phyloP scores from a whole-genome alignment of 2,888 invertebrate genomes.

The Rapana venosa region DNA sequence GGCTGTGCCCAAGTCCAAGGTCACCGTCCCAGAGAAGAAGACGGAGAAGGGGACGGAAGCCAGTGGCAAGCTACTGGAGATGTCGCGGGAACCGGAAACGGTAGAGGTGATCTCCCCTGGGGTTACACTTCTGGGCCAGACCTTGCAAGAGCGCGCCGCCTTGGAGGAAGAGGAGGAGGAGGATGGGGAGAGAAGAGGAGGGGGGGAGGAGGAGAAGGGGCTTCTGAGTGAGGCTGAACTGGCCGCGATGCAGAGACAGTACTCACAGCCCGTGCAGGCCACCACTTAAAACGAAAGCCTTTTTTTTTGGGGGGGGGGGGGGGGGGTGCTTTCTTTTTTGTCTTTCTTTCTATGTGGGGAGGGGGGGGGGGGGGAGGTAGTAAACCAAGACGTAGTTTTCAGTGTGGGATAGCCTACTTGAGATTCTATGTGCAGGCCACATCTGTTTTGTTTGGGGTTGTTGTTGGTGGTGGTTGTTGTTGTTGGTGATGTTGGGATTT shows the following conservation, averaged over 20 bases:
- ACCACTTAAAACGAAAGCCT: not conserved
- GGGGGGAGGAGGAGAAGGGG: not conserved
- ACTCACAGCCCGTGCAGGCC: constrained; percentile 41
- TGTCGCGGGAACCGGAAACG: constrained; percentile 20
- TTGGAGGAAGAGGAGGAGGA: not conserved
- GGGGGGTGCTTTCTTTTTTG: too few species aligned
- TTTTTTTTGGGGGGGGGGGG: too few species aligned
- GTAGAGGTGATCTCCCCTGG: not conserved
- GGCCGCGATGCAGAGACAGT: constrained; percentile 30
- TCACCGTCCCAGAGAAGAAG: constrained; percentile 28
- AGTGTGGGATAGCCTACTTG: too few species aligned
- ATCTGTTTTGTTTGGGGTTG: too few species aligned
- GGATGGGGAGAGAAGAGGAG: not conserved
- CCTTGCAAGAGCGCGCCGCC: constrained; percentile 4
- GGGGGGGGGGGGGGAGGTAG: too few species aligned
- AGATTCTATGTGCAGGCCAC: too few species aligned
- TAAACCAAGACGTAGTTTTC: too few species aligned
- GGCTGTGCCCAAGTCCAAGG: constrained; percentile 35
- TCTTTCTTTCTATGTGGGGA: too few species aligned
- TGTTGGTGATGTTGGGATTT: too few species aligned
- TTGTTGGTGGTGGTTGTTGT: too few species aligned
- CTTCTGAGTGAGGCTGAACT: not conserved
- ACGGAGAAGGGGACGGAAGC: constrained; percentile 33
- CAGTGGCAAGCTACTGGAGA: constrained; percentile 37
- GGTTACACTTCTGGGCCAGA: constrained; percentile 1